These are phyloP conservation scores for Engraulis encrasicolus DNA, from an alignment of 2,113 vertebrate species.

Conservation along the genomic window DNA sequence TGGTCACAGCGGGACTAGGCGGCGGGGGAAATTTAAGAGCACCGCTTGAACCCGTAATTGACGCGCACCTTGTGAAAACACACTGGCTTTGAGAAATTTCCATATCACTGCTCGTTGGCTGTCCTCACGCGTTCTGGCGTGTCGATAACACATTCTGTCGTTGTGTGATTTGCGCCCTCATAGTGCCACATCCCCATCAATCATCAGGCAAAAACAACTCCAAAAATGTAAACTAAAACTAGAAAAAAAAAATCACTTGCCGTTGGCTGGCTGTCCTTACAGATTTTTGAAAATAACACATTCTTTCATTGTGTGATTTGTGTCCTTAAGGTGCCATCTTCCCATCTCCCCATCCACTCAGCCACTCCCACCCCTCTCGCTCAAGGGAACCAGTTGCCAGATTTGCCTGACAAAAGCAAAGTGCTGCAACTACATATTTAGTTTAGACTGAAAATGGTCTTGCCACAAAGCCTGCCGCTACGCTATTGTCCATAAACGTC, in stretches of 20 bases:
- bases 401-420: too few species aligned
- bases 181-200: background rate
- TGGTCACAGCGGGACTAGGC: conserved; percentile 11
- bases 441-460: too few species aligned
- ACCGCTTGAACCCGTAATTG: conserved; percentile 17
- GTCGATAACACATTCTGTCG: background rate
- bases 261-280: background rate
- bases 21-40: conserved; percentile 6
- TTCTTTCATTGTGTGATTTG: background rate
- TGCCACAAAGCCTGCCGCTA: too few species aligned
- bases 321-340: too few species aligned
- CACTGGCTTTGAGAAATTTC: background rate
- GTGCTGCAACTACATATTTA: too few species aligned
- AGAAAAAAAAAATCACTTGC: too few species aligned
- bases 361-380: background rate
- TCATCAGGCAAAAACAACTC: too few species aligned
- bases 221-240: too few species aligned
- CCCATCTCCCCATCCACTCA: background rate
- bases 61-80: background rate
- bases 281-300: too few species aligned
- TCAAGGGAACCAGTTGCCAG: conserved; percentile 42
- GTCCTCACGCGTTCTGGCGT: background rate
- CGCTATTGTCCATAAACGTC: too few species aligned
- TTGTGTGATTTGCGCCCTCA: background rate
- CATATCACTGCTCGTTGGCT: background rate